Evolutionary conservation across 1,140 invertebrate genomes (phyloP).

Genomic region (Araneus ventricosus): DNA sequence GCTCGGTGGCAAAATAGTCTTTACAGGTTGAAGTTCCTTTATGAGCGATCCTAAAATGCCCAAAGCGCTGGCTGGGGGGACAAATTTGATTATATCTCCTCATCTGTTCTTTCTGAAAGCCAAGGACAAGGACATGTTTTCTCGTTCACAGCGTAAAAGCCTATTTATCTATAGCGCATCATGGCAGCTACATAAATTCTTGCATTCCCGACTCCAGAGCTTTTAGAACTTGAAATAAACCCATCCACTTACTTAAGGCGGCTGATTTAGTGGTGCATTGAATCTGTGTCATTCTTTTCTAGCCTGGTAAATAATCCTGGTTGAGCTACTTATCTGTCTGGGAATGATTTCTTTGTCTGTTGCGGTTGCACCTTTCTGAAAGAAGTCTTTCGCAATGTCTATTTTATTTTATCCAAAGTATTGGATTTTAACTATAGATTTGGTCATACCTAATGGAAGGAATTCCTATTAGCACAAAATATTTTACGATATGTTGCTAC

Average conservation of each 20-base stretch:
- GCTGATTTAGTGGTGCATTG: neutral
- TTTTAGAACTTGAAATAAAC: slow-evolving; percentile 41
- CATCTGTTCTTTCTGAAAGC: neutral
- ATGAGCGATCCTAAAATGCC: neutral
- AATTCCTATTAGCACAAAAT: too few species aligned
- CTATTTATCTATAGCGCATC: slow-evolving; percentile 21
- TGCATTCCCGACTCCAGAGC: neutral
- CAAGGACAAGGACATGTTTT: slow-evolving; percentile 22
- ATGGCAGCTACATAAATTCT: neutral
- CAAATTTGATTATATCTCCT: slow-evolving; percentile 2
- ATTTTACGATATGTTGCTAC: too few species aligned
- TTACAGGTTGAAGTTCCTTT: neutral
- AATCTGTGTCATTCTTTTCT: neutral
- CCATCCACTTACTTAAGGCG: neutral
- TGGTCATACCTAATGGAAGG: too few species aligned
- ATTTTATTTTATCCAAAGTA: too few species aligned
- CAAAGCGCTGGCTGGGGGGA: neutral
- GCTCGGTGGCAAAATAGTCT: neutral
- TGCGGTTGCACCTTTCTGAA: neutral
- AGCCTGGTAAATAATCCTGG: neutral
- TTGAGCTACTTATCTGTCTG: neutral
- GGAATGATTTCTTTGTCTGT: neutral
- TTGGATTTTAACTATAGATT: too few species aligned
- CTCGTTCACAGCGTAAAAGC: slow-evolving; percentile 29
- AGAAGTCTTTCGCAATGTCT: too few species aligned